Evolutionary conservation across 1,140 invertebrate genomes (phyloP).

Genomic region (Camponotus pennsylvanicus): DNA sequence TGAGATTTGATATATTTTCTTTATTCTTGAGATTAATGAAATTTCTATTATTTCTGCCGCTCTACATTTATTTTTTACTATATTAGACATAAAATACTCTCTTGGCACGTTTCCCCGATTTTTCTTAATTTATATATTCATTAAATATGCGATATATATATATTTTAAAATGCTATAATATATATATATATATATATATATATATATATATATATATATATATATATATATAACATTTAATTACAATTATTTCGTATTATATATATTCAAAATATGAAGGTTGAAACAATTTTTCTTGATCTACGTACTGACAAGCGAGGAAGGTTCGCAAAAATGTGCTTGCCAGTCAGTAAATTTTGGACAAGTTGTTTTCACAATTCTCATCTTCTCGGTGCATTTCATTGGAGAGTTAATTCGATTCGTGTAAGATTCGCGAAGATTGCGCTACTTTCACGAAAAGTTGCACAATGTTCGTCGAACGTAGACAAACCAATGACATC

Average conservation of each 20-base stretch:
- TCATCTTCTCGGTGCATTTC: neutral
- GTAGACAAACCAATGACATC: neutral
- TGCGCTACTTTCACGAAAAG: neutral
- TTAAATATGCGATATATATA: neutral
- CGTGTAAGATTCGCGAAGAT: neutral
- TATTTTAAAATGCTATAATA: neutral
- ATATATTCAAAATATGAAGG: slow-evolving; percentile 1
- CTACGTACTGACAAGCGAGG: slow-evolving; percentile 74
- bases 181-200: no score
- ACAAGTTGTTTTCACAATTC: slow-evolving; percentile 69
- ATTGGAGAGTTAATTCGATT: slow-evolving; percentile 1
- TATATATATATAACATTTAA: neutral
- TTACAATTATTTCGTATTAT: neutral
- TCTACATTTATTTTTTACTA: neutral
- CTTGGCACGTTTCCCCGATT: slow-evolving; percentile 29
- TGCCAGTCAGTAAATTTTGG: slow-evolving; percentile 77
- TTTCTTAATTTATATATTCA: slow-evolving; percentile 34
- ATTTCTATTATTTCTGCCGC: slow-evolving; percentile 54
- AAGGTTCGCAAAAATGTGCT: slow-evolving; percentile 58
- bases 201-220: slow-evolving; percentile 28
- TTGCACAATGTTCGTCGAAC: slow-evolving; percentile 14
- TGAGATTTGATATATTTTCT: neutral
- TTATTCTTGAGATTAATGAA: neutral
- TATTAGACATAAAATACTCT: neutral
- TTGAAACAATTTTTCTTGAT: slow-evolving; percentile 80